Base-by-base conservation (phyloP, 2,888 invertebrate species). In the Tachina lurida region DNA sequence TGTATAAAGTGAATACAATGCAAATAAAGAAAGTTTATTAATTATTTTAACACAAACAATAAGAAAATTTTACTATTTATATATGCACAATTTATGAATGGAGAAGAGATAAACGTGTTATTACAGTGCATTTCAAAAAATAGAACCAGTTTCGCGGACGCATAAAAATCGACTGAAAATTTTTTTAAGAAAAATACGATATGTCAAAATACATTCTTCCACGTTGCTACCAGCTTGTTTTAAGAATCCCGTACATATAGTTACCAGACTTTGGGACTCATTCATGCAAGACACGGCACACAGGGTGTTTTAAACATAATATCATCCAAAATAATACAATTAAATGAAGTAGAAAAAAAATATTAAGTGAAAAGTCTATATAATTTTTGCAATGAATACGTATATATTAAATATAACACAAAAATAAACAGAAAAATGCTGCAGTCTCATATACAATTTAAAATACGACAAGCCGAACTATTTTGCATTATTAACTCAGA, bases 131-230 rank as follows among this genome's bases (percentile, higher is more conserved):
- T 1, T 15, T 2, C 0, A 49, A 19, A 80, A 58, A 31, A 15
- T 63, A 49, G 62, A 79, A 84, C 80, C 41, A 54, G 65, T 76
- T 84, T 76, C 67, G 71, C 47, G 54, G 74, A 84, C 80, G 75
- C 84, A 65, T 76, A 76, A 65, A 80, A 80, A 67, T 80, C 65
- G 65, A 84, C 78, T 84, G 71, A 74, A 65, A 41, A 19, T 62
- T 68, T 60, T 68, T 68, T 19, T 43, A 45, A 74, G 52, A 74
- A 60, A 60, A 68, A 43, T 15, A 62, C 58, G 31, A 68, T 39
- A 75, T 70, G 81, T 47, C 81, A 68, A 81, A 68, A 31, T 60
- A 54, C 12, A 62, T 12, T 45, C 13, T 47, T 10, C 13, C 15
- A 0, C 7, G 31, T 12, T 60, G 54, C 15, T 67, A 58, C 76